Conservation (phyloP, 64 coral and sea anemone genomes). For the Catalaphyllia jardinei region DNA sequence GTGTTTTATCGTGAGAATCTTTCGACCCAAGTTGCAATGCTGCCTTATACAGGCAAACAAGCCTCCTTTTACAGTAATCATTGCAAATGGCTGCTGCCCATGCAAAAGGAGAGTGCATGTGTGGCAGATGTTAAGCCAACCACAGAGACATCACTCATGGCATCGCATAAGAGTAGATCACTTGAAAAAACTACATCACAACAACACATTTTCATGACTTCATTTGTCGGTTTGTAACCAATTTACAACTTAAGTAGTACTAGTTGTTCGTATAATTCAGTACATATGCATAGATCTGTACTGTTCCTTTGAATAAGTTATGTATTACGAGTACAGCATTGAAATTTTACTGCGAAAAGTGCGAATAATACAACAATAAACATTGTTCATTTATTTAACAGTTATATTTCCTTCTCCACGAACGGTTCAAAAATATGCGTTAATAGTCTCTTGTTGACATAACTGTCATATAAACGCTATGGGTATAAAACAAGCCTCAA, state of each 20-base stretch:
- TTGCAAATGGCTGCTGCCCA: no score
- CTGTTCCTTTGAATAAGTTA: constrained; percentile 13
- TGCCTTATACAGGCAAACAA: no score
- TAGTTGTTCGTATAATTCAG: background rate
- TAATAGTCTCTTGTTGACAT: background rate
- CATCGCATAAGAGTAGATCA: background rate
- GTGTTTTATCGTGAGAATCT: no score
- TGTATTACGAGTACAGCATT: background rate
- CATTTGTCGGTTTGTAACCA: background rate
- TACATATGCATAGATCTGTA: background rate
- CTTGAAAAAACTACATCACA: background rate
- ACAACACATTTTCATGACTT: constrained; percentile 6
- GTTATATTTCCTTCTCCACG: background rate
- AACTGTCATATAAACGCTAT: background rate
- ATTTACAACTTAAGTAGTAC: background rate
- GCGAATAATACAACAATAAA: constrained; percentile 15
- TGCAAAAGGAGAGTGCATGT: no score
- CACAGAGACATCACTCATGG: no score
- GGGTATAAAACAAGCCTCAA: background rate
- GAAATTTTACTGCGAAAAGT: background rate
- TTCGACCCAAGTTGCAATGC: no score
- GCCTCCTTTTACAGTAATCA: no score
- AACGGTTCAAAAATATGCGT: constrained; percentile 12
- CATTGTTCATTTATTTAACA: background rate
- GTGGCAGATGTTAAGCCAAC: no score